Evolutionary conservation across 2,113 vertebrate species (phyloP).

Genomic region (Pseudopipra pipra): DNA sequence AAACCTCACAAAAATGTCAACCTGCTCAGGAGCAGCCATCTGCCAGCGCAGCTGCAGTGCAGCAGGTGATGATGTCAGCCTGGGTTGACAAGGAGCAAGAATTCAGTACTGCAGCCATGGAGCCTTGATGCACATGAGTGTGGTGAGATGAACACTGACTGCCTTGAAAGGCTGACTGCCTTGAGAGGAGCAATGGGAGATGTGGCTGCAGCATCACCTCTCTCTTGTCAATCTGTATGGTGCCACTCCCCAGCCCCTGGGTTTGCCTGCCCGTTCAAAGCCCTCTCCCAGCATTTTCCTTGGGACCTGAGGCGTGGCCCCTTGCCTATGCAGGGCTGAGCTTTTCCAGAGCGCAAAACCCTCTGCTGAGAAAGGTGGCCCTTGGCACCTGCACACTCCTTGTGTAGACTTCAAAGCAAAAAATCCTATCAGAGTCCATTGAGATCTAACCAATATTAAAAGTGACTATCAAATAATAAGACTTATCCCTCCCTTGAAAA

Average conservation of each 20-base stretch:
- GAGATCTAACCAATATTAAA: not conserved
- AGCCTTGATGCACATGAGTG: not conserved
- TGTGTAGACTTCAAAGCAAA: too few species aligned
- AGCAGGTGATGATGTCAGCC: not conserved
- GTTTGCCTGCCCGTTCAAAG: not conserved
- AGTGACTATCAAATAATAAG: not conserved
- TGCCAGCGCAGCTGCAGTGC: not conserved
- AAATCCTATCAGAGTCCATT: not conserved
- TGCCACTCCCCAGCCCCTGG: not conserved
- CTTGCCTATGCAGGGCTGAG: fast-evolving
- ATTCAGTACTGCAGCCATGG: fast-evolving
- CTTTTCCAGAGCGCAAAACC: not conserved
- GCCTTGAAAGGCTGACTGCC: not conserved
- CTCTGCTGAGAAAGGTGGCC: not conserved
- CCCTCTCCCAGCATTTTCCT: not conserved
- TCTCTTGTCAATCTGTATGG: fast-evolving
- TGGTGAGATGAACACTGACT: not conserved
- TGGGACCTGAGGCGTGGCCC: fast-evolving
- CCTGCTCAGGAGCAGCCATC: fast-evolving
- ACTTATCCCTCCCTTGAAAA: not conserved
- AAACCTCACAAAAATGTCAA: not conserved
- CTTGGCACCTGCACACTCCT: not conserved
- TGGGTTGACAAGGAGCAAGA: not conserved
- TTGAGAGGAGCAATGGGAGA: not conserved
- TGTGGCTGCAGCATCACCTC: too few species aligned